Evolutionary conservation across 37 sponge, comb jelly and placozoan genomes (phyloP), one percentile per base, ranked within the genome.

Genomic region (Ianthella basta): DNA sequence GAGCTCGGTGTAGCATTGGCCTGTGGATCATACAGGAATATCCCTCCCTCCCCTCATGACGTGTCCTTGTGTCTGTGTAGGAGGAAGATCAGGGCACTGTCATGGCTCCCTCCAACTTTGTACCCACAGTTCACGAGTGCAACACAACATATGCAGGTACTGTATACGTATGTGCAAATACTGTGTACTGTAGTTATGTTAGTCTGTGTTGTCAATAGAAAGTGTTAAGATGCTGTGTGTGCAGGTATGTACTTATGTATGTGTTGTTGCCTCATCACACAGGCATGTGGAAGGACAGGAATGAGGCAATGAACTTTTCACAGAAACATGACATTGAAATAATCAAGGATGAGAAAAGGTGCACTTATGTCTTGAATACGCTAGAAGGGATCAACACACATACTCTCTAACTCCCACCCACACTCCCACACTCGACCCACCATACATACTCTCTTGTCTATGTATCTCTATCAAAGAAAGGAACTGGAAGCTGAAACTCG

Each of bases 241-340:
- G 29, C 25, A n/a, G n/a, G n/a, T 44, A 44, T 44, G 50, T 44
- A 44, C 50, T 3, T 44, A 44, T 44, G 50, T 44, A 44, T 44
- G 50, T 44, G 50, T 44, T 44, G 8, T n/a, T n/a, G 50, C 8
- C 50, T 44, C 50, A 44, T 3, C 54, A 63, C 55, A 5, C 54
- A 90, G 98, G 91, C 56, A 80, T 93, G 15, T 99, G 99, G 99
- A 88, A 97, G 86, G 88, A 81, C 56, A 80, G 97, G 69, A 92
- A 97, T 74, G 99, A 99, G 39, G 56, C 85, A 33, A 84, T 74
- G 25, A 99, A 99, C 84, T 93, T 97, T 33, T 36, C 67, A 24
- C 99, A 99, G 89, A 92, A 92, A 60, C 94, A 97, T 57, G 99
- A 99, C 59, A 81, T 86, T 21, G 97, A 97, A 77, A 82, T 99